Conservation (phyloP, 2,797 vertebrate species). For the Tragopan temminckii region DNA sequence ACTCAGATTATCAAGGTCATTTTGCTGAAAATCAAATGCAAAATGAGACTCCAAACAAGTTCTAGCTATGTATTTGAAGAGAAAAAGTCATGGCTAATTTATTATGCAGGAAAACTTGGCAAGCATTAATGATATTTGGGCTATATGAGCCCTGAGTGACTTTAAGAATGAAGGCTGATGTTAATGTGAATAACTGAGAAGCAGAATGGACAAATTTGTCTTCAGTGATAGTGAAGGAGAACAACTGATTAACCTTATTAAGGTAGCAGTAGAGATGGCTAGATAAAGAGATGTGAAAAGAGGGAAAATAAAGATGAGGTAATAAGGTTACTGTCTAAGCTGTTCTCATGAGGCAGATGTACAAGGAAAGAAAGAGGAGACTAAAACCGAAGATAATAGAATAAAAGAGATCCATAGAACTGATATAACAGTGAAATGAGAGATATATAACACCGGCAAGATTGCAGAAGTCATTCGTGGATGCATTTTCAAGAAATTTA, state of each 20-base stretch:
- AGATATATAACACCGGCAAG: not conserved
- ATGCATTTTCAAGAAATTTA: not conserved
- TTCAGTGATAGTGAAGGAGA: not conserved
- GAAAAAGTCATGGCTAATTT: not conserved
- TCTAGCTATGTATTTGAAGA: not conserved
- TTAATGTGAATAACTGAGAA: not conserved
- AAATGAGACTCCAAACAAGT: not conserved
- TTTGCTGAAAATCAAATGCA: not conserved
- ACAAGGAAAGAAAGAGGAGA: not conserved
- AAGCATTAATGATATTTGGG: not conserved
- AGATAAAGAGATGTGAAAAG: not conserved
- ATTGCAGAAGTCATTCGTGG: not conserved
- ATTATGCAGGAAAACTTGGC: not conserved
- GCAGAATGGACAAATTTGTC: not conserved
- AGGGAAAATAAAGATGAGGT: not conserved
- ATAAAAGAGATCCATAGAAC: not conserved
- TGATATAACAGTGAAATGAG: not conserved
- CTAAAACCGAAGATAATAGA: not conserved
- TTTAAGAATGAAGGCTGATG: not conserved
- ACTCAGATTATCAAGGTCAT: not conserved
- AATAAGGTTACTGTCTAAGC: not conserved
- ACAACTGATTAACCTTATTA: not conserved
- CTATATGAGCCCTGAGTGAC: not conserved
- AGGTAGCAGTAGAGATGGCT: not conserved
- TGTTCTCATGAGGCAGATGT: not conserved